Base-by-base conservation (phyloP, 2,797 vertebrate genomes). In the Crenichthys baileyi region DNA sequence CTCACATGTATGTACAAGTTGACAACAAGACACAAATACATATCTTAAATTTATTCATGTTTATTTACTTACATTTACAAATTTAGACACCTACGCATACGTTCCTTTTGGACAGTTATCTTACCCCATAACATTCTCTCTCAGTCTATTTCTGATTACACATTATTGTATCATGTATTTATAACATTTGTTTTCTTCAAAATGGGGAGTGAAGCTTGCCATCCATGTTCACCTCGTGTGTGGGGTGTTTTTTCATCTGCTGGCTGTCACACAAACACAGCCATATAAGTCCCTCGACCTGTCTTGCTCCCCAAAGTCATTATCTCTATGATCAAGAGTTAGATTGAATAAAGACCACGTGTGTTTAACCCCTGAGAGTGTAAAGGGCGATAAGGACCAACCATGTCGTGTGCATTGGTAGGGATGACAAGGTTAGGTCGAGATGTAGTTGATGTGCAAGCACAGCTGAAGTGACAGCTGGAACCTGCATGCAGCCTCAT, bases 281-380 rank as follows among this genome's bases (percentile, higher is more conserved):
- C 76, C 68, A 72, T 71, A 15, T 79, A 0, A 50, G 81, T 86
- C 84, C 87, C 86, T 78, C 39, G 41, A 76, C 82, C 76, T 86
- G 86, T 90, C 81, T 50, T 77, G 82, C 85, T 91, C 91, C 89
- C 90, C 84, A 76, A 88, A 88, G 92, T 93, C 88, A 93, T 94
- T 94, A 94, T 92, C 85, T 92, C 89, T 82, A 86, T 90, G 92
- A 93, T 94, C 86, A 83, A 87, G 86, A 81, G 78, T 88, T 76
- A 79, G 90, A 92, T 84, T 84, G 88, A 91, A 91, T 89, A 89
- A 93, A 88, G 85, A 86, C 76, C 84, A 85, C 68, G 70, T 89
- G 88, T 20, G 24, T 90, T 92, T 92, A 91, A 90, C 90, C 89
- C 83, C 70, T 75, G 82, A 85, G 90, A 89, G 83, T 55, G 70